A percentile compares a stretch with the other conserved stretches of the same genome.
phyloP scores from a whole-genome alignment of 2,797 vertebrate genomes.

The Malacoraja senta region DNA sequence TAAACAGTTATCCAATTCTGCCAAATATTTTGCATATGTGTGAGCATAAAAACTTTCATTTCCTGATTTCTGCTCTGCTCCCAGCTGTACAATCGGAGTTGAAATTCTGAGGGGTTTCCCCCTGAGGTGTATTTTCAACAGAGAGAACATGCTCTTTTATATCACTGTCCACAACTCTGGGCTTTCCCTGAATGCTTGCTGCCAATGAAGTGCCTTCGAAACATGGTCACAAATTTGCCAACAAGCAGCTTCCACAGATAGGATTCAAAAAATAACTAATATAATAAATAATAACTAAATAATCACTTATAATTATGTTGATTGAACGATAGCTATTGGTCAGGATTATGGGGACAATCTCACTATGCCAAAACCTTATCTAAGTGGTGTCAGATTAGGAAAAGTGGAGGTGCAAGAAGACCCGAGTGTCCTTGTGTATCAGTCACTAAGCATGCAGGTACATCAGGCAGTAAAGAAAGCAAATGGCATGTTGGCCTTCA shows the following conservation, averaged over 20 bases:
- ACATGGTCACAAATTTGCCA: not conserved
- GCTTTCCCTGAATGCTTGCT: not conserved
- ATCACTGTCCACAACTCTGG: not conserved
- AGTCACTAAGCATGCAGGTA: no score
- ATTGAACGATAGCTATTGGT: not conserved
- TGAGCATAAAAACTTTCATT: not conserved
- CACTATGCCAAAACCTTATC: not conserved
- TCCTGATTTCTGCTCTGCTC: not conserved
- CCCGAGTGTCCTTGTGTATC: no score
- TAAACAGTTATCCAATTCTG: not conserved
- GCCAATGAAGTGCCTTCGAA: not conserved
- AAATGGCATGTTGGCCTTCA: no score
- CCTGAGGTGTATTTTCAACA: no score
- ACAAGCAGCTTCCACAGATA: no score
- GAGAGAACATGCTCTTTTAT: not conserved
- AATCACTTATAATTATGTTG: not conserved
- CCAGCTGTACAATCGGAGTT: not conserved
- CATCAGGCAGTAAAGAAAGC: no score
- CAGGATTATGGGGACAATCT: not conserved
- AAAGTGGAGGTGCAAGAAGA: no score
- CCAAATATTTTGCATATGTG: not conserved
- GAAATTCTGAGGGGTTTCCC: not conserved
- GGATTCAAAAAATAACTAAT: no score
- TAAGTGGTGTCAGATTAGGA: no score
- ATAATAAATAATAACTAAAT: not conserved